Percentiles rank a stretch among this genome's conserved stretches.
phyloP scores from a whole-genome alignment of 2,797 vertebrate genomes.

The Silurus lanzhouensis region DNA sequence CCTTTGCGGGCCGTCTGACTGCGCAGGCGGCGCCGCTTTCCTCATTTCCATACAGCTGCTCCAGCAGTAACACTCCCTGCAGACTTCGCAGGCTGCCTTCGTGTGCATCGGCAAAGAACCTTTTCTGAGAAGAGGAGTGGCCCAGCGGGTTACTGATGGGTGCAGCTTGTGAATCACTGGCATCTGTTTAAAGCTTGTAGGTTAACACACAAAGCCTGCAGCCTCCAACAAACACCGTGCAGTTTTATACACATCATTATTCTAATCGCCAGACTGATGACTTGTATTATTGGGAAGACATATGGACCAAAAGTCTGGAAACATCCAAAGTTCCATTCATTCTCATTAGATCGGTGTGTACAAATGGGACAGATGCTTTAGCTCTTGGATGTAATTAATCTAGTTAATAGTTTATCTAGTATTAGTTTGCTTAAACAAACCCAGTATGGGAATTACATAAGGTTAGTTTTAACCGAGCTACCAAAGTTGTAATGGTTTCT shows the following conservation, averaged over 20 bases:
- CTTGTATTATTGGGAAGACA: neutral
- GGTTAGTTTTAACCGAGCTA: neutral
- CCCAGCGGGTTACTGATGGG: neutral
- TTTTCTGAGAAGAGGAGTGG: neutral
- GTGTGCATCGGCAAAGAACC: slow-evolving; percentile 18
- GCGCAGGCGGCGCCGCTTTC: slow-evolving; percentile 77
- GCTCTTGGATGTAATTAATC: neutral
- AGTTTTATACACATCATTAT: neutral
- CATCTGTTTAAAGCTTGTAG: neutral
- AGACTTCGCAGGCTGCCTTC: slow-evolving; percentile 26
- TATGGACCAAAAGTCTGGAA: neutral
- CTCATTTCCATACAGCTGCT: slow-evolving; percentile 99
- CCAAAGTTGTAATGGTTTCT: neutral
- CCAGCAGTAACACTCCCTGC: slow-evolving; percentile 25
- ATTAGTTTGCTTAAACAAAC: neutral
- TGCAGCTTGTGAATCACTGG: neutral
- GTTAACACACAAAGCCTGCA: neutral
- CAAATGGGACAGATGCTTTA: neutral
- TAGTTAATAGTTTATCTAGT: neutral
- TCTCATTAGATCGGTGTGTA: neutral
- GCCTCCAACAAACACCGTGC: neutral
- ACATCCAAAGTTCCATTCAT: neutral
- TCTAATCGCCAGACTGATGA: neutral
- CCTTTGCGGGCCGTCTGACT: slow-evolving; percentile 82
- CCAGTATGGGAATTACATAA: no score